These are phyloP conservation scores for Drosophila cracens DNA, from an alignment of 2,888 invertebrate species.

Conservation along the genomic window DNA sequence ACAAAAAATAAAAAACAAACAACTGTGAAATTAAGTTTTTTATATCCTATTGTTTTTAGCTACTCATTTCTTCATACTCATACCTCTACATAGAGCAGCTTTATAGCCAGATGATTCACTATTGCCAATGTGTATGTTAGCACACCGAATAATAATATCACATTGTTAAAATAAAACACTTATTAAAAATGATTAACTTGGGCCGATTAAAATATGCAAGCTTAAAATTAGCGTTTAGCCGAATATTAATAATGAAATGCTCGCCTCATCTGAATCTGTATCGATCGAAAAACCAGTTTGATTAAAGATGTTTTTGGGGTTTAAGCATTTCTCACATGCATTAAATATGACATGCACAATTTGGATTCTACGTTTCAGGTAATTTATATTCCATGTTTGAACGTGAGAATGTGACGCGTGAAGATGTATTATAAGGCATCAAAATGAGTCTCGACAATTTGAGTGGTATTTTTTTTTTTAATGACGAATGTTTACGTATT, in stretches of 20 bases:
- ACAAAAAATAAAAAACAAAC: neutral
- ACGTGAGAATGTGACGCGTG: neutral
- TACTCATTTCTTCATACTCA: no score
- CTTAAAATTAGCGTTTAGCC: neutral
- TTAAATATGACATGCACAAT: slow-evolving; percentile 6
- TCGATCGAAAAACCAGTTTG: slow-evolving; percentile 11
- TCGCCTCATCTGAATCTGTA: neutral
- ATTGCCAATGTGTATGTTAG: no score
- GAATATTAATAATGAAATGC: neutral
- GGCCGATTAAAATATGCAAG: neutral
- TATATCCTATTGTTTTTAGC: no score
- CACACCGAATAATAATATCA: neutral
- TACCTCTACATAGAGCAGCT: no score
- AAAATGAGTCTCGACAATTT: slow-evolving; percentile 1
- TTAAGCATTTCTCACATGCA: neutral
- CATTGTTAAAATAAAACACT: neutral
- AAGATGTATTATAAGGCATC: slow-evolving; percentile 4
- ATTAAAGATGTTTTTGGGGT: neutral
- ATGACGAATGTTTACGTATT: slow-evolving; percentile 3
- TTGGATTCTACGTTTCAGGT: slow-evolving; percentile 15
- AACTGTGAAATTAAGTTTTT: neutral
- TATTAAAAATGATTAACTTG: neutral
- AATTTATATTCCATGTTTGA: slow-evolving; percentile 17
- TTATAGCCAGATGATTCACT: slow-evolving; percentile 3
- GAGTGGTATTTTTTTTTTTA: neutral